Evolutionary conservation across 1,140 invertebrate genomes (phyloP).

Genomic region (Lepidurus couesii): DNA sequence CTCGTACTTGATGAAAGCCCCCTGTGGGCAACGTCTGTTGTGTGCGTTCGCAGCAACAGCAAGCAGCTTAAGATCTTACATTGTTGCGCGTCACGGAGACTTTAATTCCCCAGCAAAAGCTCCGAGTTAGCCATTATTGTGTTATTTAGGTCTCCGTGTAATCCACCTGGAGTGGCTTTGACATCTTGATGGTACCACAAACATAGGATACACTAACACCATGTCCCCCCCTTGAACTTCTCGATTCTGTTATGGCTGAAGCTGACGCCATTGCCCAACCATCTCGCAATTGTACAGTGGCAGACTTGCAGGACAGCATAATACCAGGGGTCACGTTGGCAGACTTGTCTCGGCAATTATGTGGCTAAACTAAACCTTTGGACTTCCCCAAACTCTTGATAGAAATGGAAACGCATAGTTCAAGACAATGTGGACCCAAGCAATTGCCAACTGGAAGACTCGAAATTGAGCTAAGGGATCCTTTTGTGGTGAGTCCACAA

Average conservation of each 20-base stretch:
- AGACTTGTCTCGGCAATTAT: neutral
- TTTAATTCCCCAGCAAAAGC: neutral
- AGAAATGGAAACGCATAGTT: neutral
- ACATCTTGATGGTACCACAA: constrained; percentile 18
- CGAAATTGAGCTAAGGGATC: neutral
- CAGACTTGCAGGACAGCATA: no score
- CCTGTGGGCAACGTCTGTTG: neutral
- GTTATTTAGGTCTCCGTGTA: constrained; percentile 4
- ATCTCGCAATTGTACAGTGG: neutral
- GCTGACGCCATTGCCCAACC: neutral
- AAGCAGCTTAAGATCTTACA: constrained; percentile 4
- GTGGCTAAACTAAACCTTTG: neutral
- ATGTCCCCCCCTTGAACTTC: neutral
- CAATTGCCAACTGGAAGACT: neutral
- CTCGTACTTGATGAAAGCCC: constrained; percentile 14
- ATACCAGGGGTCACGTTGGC: no score
- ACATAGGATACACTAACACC: neutral
- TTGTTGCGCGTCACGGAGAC: neutral
- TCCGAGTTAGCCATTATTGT: neutral
- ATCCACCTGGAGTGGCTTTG: constrained; percentile 17
- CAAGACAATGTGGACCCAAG: neutral
- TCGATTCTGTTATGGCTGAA: neutral
- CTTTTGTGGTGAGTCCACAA: neutral
- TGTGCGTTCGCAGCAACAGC: neutral
- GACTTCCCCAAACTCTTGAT: neutral